These are phyloP conservation scores for Priocnemis perturbator DNA, from an alignment of 2,888 invertebrate genomes.

Conservation along the genomic window DNA sequence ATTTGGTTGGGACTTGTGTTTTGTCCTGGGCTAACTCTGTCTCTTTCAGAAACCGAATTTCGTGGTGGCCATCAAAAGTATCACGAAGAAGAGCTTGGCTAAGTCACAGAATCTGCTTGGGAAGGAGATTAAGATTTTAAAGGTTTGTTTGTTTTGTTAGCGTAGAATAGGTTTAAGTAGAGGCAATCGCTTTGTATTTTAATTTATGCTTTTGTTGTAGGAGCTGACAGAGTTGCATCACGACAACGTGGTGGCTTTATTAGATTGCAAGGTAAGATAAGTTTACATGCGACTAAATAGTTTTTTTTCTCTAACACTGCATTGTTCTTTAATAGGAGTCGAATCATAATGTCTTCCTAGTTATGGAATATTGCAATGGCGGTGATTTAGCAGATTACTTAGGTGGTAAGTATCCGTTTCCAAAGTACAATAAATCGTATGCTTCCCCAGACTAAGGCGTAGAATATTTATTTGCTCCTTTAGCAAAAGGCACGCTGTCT, in stretches of 20 bases:
- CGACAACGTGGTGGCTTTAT: constrained; percentile 97
- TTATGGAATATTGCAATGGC: constrained; percentile 99
- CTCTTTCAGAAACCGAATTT: constrained; percentile 87
- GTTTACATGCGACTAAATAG: not conserved
- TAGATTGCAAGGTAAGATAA: constrained; percentile 90
- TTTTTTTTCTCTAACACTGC: not conserved
- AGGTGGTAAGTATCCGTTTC: constrained; percentile 77
- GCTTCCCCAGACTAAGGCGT: not conserved
- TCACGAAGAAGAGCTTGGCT: constrained; percentile 97
- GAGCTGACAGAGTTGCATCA: constrained; percentile 98
- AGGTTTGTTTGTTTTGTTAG: constrained; percentile 77
- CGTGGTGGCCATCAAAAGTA: constrained; percentile 97
- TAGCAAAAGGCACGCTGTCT: constrained; percentile 94
- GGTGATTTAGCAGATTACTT: constrained; percentile 99
- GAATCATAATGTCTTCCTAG: constrained; percentile 94
- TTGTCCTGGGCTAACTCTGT: constrained; percentile 18
- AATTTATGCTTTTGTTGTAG: constrained; percentile 74
- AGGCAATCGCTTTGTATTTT: not conserved
- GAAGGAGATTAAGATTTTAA: constrained; percentile 99
- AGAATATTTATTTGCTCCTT: constrained; percentile 15
- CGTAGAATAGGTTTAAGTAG: no score
- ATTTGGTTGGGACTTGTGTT: no score
- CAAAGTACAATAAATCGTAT: not conserved
- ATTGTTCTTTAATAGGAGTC: constrained; percentile 82
- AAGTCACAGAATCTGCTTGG: constrained; percentile 98